These are phyloP conservation scores for Drosophila nr. perissopoda DNA, from an alignment of 2,888 invertebrate species.

Conservation along the genomic window DNA sequence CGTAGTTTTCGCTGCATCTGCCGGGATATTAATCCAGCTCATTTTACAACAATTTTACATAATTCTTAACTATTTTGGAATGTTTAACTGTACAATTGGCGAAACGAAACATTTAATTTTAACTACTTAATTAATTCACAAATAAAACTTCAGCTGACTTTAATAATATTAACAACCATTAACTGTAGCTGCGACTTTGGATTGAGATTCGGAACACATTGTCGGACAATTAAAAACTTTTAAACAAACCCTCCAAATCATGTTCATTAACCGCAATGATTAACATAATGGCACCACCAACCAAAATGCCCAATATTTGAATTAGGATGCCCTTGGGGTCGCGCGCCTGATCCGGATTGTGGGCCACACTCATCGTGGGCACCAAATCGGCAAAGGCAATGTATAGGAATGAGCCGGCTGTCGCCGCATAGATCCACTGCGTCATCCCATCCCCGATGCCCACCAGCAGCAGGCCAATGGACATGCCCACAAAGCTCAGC, in stretches of 20 bases:
- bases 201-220: conserved; percentile 47
- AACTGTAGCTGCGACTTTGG: conserved; percentile 3
- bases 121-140: conserved; percentile 2
- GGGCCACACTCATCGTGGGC: conserved; percentile 87
- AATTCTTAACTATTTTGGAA: conserved; percentile 11
- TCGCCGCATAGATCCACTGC: conserved; percentile 92
- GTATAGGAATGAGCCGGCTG: conserved; percentile 92
- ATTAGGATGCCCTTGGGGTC: conserved; percentile 87
- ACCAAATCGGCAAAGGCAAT: conserved; percentile 93
- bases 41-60: not conserved
- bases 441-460: conserved; percentile 89
- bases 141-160: not conserved
- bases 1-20: not conserved
- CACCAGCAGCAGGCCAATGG: conserved; percentile 88
- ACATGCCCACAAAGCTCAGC: conserved; percentile 91
- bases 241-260: conserved; percentile 69
- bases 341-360: conserved; percentile 86
- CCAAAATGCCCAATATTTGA: conserved; percentile 88
- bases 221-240: conserved; percentile 22
- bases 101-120: not conserved
- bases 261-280: conserved; percentile 90
- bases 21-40: not conserved
- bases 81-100: conserved; percentile 15
- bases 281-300: conserved; percentile 90
- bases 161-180: not conserved